Conservation (phyloP, 2,113 vertebrate species). For the Dipodomys ordii region DNA sequence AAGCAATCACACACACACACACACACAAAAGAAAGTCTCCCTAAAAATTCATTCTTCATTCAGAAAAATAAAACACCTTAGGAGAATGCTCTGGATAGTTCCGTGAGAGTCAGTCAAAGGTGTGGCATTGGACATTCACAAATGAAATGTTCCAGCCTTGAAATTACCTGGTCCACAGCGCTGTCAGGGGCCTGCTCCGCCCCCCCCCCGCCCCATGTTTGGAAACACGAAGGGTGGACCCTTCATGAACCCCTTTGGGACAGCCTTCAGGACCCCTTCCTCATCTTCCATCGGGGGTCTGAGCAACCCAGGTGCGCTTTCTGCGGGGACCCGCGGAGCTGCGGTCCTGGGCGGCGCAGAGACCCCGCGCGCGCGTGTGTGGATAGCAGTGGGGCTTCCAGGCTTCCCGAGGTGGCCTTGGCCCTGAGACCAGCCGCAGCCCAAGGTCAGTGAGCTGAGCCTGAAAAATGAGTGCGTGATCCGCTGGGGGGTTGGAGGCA, state of each 20-base stretch:
- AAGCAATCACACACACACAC: too few species aligned
- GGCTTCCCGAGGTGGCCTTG: conserved; percentile 71
- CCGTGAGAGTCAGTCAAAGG: background rate
- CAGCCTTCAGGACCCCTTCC: background rate
- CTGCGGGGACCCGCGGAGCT: background rate
- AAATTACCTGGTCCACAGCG: background rate
- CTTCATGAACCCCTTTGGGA: background rate
- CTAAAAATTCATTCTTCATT: background rate
- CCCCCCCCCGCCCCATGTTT: accelerated
- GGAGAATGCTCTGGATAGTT: background rate
- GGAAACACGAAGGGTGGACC: background rate
- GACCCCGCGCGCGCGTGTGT: background rate
- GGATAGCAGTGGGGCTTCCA: background rate
- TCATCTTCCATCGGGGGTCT: background rate
- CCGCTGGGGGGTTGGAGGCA: background rate
- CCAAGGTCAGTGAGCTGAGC: conserved; percentile 65
- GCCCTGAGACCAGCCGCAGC: conserved; percentile 60
- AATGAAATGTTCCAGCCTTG: background rate
- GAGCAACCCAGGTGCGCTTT: background rate
- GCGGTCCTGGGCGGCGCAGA: background rate
- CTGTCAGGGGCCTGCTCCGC: background rate
- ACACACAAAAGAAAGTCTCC: too few species aligned
- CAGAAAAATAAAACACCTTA: background rate
- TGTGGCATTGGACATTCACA: background rate
- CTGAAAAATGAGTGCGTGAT: conserved; percentile 73